Evolutionary conservation across 37 sponge, comb jelly and placozoan genomes (phyloP).

Genomic region (Corticium candelabrum): DNA sequence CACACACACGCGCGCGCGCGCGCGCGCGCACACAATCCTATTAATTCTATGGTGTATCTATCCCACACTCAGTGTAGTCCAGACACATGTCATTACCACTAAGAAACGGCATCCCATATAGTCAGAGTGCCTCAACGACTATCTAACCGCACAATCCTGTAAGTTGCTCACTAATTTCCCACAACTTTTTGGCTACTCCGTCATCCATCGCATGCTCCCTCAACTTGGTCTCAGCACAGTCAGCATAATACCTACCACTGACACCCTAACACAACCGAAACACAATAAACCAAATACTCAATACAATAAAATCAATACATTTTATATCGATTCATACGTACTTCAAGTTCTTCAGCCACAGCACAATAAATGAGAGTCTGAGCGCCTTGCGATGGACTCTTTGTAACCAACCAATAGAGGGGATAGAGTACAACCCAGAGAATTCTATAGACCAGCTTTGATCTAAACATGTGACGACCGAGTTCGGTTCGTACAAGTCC

Average conservation of each 20-base stretch:
- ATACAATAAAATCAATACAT: no score
- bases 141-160: no score
- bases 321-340: no score
- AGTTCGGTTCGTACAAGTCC: slow-evolving; percentile 58
- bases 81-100: no score
- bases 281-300: no score
- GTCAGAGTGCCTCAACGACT: no score
- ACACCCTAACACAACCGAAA: slow-evolving; percentile 41
- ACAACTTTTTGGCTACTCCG: slow-evolving; percentile 24
- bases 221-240: slow-evolving; percentile 27
- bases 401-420: neutral
- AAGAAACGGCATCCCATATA: no score
- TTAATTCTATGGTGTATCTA: no score
- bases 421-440: neutral
- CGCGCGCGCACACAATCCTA: no score
- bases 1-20: no score
- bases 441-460: neutral
- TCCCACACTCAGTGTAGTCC: no score
- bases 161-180: slow-evolving; percentile 26
- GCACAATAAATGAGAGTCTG: slow-evolving; percentile 73
- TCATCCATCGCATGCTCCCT: neutral
- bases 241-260: slow-evolving; percentile 51
- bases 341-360: slow-evolving; percentile 40
- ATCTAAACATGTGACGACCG: slow-evolving; percentile 19
- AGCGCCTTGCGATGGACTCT: slow-evolving; percentile 54